phyloP scores from a whole-genome alignment of 2,888 invertebrate genomes.

The Heliconius ismenius region DNA sequence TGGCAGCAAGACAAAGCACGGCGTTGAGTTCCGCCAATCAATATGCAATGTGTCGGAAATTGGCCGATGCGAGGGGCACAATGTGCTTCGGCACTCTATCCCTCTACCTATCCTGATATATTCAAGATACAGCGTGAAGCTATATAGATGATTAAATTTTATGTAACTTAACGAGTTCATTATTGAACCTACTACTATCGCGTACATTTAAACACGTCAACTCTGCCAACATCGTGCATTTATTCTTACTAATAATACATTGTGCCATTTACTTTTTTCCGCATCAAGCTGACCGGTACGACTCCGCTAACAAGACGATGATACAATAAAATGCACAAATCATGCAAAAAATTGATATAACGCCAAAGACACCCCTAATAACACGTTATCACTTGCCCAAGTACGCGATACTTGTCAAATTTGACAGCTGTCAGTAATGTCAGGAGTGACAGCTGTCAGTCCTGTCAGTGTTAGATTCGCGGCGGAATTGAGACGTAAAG shows the following conservation, averaged over 20 bases:
- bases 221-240: not conserved
- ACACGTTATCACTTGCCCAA: slow-evolving; percentile 63
- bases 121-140: too few relatives aligned
- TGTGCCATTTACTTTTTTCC: slow-evolving; percentile 13
- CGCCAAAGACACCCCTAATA: slow-evolving; percentile 70
- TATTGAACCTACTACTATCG: not conserved
- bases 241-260: not conserved
- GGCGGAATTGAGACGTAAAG: slow-evolving; percentile 67
- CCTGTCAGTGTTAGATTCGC: slow-evolving; percentile 41
- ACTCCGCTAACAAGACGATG: slow-evolving; percentile 36
- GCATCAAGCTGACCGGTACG: slow-evolving; percentile 9
- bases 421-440: slow-evolving; percentile 62
- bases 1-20: not conserved
- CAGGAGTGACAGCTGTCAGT: slow-evolving; percentile 60
- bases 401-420: slow-evolving; percentile 63
- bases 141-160: not conserved
- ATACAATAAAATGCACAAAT: slow-evolving; percentile 58
- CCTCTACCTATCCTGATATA: too few relatives aligned
- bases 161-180: not conserved
- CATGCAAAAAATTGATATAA: slow-evolving; percentile 56
- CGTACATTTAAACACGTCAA: not conserved
- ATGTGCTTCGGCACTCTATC: too few relatives aligned
- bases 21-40: not conserved
- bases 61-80: not conserved
- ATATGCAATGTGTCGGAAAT: not conserved